Base-by-base conservation (phyloP, 2,888 invertebrate species). In the Nomada lathburiana region DNA sequence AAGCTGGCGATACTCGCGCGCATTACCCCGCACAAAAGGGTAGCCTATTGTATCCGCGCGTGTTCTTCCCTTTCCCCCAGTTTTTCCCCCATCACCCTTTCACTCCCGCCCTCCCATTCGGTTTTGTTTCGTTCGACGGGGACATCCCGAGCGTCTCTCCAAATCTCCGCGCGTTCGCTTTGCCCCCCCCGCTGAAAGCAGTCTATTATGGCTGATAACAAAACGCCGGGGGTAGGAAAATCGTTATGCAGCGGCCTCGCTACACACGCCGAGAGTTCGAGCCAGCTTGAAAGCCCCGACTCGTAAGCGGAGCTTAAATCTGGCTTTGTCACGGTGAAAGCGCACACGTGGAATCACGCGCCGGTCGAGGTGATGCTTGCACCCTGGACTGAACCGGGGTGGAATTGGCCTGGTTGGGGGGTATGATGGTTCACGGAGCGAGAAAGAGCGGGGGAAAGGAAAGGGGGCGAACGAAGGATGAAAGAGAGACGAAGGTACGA, bases 291-390 rank as follows among this genome's bases (percentile, higher is more conserved):
- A 91, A 89, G 89, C 90, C 89, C 83, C 86, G 83, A 87, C 81
- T 82, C 89, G 89, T 89, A 90, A 90, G 89, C 91, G 86, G 85
- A 88, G 89, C 89, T 92, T 91, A 91, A 92, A 92, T 91, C 91
- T 91, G 86, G 90, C 90, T 89, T 89, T 90, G 89, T 90, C 91
- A 90, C 88, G 88, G 86, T 86, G 86, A 82, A 82, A 87, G 85
- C 68, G 80, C 85, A 80, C 84, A 81, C 84, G 83, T 83, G 82
- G 86, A 88, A 83, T 88, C 79, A 26, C 78, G 76, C 85, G 82
- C 75, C 75, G 74, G 83, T 23, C 80, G 77, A 86, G 86, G 81
- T 83, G 81, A 84, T 67, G 76, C 75, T 76, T 78, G 77, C 71
- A 62, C 62, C 78, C 60, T 71, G 60, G 60, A 16, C 29, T 20